Evolutionary conservation across 2,888 invertebrate species (phyloP).

Genomic region (Sarcophaga caerulescens): DNA sequence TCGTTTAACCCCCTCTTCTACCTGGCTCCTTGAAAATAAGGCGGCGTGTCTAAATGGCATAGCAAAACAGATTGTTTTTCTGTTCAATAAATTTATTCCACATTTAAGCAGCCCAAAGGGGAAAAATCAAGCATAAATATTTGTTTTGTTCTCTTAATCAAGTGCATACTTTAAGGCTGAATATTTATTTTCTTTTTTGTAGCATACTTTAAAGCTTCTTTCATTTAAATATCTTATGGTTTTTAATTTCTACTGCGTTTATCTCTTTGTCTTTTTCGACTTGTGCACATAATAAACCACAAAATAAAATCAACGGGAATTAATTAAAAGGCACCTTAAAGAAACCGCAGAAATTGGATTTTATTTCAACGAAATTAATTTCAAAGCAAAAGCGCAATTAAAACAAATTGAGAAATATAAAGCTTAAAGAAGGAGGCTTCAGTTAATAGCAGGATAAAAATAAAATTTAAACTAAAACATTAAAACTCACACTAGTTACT

Average conservation of each 20-base stretch:
- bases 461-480: too few species aligned
- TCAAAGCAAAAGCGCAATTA: too few species aligned
- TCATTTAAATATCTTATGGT: neutral
- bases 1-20: neutral
- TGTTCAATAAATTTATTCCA: neutral
- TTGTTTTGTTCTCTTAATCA: neutral
- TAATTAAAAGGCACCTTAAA: too few species aligned
- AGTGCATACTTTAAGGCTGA: constrained; percentile 42
- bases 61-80: neutral
- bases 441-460: too few species aligned
- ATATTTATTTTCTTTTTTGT: neutral
- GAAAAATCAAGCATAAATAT: constrained; percentile 4
- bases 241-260: neutral
- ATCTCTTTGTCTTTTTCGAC: neutral
- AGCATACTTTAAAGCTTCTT: constrained; percentile 4
- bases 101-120: neutral
- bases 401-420: too few species aligned
- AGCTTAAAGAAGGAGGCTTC: too few species aligned
- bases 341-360: too few species aligned
- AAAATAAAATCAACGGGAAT: too few species aligned
- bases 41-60: neutral
- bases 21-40: neutral
- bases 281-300: too few species aligned
- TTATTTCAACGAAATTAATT: too few species aligned
- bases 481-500: too few species aligned